phyloP scores from a whole-genome alignment of 23 tunicate genomes.

The Halocynthia roretzi region DNA sequence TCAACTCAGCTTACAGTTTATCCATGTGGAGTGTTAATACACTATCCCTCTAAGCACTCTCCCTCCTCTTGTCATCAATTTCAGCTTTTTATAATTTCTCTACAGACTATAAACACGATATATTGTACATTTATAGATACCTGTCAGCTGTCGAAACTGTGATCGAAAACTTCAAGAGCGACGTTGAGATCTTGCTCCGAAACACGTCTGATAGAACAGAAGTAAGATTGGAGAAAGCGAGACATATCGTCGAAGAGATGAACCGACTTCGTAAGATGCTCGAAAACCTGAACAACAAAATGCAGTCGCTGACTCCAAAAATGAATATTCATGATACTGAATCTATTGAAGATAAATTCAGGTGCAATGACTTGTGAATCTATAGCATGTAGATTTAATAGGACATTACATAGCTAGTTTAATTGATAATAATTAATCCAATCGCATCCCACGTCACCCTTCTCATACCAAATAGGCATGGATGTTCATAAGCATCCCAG shows the following conservation, averaged over 20 bases:
- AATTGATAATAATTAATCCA: no score
- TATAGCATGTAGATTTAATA: no score
- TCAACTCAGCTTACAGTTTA: background rate
- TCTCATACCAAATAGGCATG: no score
- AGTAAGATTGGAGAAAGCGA: constrained; percentile 37
- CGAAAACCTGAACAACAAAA: constrained; percentile 32
- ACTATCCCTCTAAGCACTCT: no score
- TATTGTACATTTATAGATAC: constrained; percentile 22
- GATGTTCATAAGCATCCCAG: no score
- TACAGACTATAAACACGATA: no score
- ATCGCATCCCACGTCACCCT: no score
- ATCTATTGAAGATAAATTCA: constrained; percentile 65
- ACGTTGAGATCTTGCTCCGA: constrained; percentile 30
- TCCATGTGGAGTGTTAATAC: no score
- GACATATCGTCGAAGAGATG: constrained; percentile 52
- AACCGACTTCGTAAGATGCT: constrained; percentile 17
- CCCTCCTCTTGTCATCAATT: no score
- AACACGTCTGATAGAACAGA: constrained; percentile 50
- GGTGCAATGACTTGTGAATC: no score
- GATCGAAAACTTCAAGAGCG: constrained; percentile 32
- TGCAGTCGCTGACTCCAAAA: constrained; percentile 62
- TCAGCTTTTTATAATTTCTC: no score
- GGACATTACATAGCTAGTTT: no score
- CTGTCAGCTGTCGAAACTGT: constrained; percentile 49
- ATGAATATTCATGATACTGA: constrained; percentile 54